A percentile compares a stretch with the other conserved stretches of the same genome.
Evolutionary conservation across 2,113 vertebrate genomes (phyloP).

Genomic region (Heterocephalus glaber): DNA sequence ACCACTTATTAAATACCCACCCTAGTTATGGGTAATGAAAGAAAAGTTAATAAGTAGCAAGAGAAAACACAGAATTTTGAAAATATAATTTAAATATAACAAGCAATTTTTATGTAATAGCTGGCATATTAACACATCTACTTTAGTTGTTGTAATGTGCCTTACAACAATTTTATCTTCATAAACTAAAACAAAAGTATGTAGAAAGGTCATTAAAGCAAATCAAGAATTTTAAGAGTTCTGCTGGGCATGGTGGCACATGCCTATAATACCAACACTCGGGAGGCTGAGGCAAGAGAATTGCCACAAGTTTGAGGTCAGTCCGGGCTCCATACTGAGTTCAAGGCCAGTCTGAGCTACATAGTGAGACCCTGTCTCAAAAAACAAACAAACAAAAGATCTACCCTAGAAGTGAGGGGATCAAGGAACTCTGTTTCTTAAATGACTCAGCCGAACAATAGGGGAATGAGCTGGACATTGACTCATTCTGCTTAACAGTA

Average conservation of each 20-base stretch:
- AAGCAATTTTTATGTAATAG: background rate
- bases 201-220: constrained; percentile 2
- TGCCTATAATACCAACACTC: too few species aligned
- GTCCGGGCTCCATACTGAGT: background rate
- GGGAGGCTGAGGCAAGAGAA: background rate
- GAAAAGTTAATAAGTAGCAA: constrained; percentile 10
- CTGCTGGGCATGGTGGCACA: too few species aligned
- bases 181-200: constrained; percentile 53
- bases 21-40: background rate
- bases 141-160: constrained; percentile 13
- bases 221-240: constrained; percentile 51
- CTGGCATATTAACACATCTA: constrained; percentile 7
- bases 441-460: background rate
- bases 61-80: constrained; percentile 14
- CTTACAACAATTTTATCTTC: constrained; percentile 40
- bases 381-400: background rate
- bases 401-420: background rate
- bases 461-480: background rate
- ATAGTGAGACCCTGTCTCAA: background rate
- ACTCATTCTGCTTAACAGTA: constrained; percentile 19
- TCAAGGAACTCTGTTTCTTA: constrained; percentile 8
- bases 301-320: background rate
- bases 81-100: constrained; percentile 12
- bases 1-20: constrained; percentile 3
- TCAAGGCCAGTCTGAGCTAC: too few species aligned